Evolutionary conservation across 2,888 invertebrate genomes (phyloP), one percentile per base, ranked within the genome.

Genomic region (Pseudeuparius sepicola): DNA sequence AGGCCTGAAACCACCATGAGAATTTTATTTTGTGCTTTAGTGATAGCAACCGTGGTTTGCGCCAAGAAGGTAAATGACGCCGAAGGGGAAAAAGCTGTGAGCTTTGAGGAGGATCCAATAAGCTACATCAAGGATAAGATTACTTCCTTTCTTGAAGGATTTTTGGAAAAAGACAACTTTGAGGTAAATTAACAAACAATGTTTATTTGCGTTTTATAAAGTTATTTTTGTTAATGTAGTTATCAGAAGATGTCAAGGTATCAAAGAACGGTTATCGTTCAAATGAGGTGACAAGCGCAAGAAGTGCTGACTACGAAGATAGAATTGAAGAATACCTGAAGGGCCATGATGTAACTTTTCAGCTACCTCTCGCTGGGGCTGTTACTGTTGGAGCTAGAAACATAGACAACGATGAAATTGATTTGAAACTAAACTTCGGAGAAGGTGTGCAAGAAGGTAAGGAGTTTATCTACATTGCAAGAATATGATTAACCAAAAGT

Each of bases 51-150:
- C 16, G 75, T 74, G 70, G 76, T 84, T 26, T 78, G 78, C 52
- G 81, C 82, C 61, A 80, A 82, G n/a, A n/a, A n/a, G n/a, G n/a
- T n/a, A n/a, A n/a, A n/a, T n/a, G n/a, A n/a, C n/a, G n/a, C n/a
- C n/a, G n/a, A n/a, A n/a, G n/a, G n/a, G n/a, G n/a, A n/a, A 68
- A 72, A 77, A 53, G 70, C 69, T 33, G 75, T 80, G 54, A 86
- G 85, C 58, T 68, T 73, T 26, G 80, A 80, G 47, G 77, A 76
- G 49, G 85, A 85, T 59, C 78, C 82, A n/a, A 70, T 83, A 36
- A 77, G 83, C 44, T 86, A 85, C 64, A 75, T 85, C 63, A 85
- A 85, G 62, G 80, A 76, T 67, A 82, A 81, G 59, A 78, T 83
- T 44, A 75, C 85, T 67, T 75, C 42, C 4, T 50, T 50, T 32